phyloP scores from a whole-genome alignment of 2,797 vertebrate genomes.

The Propithecus deckenii region DNA sequence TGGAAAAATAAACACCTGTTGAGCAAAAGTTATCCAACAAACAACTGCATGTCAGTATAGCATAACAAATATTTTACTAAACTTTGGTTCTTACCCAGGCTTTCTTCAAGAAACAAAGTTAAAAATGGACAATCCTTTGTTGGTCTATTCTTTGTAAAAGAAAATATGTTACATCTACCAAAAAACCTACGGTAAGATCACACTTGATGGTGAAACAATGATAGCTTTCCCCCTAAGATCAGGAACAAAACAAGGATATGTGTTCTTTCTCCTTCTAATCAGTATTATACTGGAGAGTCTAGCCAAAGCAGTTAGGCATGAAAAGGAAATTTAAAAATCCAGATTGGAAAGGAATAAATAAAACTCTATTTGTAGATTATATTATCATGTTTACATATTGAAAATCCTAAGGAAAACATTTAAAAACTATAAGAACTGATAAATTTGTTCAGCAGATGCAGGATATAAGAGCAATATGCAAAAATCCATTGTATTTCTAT shows the following conservation, averaged over 20 bases:
- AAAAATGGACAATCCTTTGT: neutral
- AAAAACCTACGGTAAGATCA: neutral
- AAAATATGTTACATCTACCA: neutral
- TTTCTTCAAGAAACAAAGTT: neutral
- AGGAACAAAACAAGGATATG: neutral
- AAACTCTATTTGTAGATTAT: neutral
- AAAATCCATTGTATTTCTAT: neutral
- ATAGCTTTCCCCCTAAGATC: neutral
- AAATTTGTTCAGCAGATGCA: neutral
- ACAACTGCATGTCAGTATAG: neutral
- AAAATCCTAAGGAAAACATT: neutral
- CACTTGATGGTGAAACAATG: neutral
- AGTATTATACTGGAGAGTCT: neutral
- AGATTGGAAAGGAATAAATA: neutral
- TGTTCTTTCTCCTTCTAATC: neutral
- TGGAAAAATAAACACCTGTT: neutral
- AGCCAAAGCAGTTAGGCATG: neutral
- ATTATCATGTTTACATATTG: neutral
- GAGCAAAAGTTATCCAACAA: neutral
- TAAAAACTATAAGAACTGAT: neutral
- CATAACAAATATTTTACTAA: conserved; percentile 6
- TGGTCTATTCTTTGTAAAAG: neutral
- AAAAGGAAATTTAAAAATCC: neutral
- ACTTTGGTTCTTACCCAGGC: neutral
- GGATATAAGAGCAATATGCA: neutral